A percentile compares a stretch with the other conserved stretches of the same genome.
These are phyloP conservation scores for Chalcis sispes DNA, from an alignment of 2,888 invertebrate species.

Conservation along the genomic window DNA sequence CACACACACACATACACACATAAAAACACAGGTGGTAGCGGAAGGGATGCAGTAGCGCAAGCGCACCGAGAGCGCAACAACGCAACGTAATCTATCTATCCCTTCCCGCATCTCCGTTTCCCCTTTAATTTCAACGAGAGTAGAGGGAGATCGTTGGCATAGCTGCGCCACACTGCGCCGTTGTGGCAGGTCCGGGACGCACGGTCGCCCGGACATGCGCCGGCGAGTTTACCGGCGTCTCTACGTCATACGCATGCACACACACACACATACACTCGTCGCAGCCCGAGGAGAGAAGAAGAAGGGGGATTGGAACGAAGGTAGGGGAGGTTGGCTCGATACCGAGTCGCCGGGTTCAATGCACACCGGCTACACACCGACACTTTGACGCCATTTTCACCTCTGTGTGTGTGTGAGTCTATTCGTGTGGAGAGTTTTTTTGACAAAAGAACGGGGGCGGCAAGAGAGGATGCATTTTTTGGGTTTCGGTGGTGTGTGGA, in stretches of 20 bases:
- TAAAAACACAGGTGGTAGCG: not conserved
- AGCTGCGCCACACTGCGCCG: slow-evolving; percentile 68
- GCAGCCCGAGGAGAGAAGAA: slow-evolving; percentile 55
- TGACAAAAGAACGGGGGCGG: not conserved
- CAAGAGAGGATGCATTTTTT: not conserved
- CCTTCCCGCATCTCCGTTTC: too few relatives aligned
- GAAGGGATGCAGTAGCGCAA: slow-evolving; percentile 39
- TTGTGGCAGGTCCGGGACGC: slow-evolving; percentile 74
- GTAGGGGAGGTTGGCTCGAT: slow-evolving; percentile 66
- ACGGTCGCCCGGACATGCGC: slow-evolving; percentile 39
- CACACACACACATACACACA: too few relatives aligned
- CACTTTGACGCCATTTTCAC: slow-evolving; percentile 61
- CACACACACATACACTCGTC: not conserved
- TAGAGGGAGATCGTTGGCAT: too few relatives aligned
- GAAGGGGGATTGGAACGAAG: slow-evolving; percentile 23
- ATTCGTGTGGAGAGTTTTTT: not conserved
- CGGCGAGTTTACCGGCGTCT: not conserved
- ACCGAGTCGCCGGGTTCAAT: slow-evolving; percentile 69
- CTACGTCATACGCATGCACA: slow-evolving; percentile 24
- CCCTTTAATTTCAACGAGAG: too few relatives aligned
- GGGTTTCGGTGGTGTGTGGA: not conserved
- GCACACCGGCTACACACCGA: slow-evolving; percentile 62
- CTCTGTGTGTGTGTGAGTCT: slow-evolving; percentile 14
- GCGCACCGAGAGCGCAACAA: slow-evolving; percentile 59
- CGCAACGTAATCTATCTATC: too few relatives aligned